These are phyloP conservation scores for Phyllopteryx taeniolatus DNA, from an alignment of 2,113 vertebrate genomes.

Conservation along the genomic window DNA sequence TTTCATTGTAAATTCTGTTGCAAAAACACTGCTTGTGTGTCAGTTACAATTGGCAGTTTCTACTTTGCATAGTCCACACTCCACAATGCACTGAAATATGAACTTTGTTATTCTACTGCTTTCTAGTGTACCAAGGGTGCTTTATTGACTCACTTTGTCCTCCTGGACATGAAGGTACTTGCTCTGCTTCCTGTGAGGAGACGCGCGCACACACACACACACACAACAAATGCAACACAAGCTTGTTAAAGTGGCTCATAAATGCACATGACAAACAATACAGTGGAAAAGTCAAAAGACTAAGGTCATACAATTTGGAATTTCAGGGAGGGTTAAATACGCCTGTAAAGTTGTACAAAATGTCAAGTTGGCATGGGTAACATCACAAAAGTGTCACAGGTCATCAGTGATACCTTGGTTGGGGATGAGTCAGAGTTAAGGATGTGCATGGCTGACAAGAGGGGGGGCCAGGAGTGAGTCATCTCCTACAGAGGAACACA, in stretches of 20 bases:
- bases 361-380: neutral
- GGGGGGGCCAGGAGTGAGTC: slow-evolving; percentile 90
- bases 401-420: slow-evolving; percentile 76
- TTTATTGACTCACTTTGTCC: slow-evolving; percentile 4
- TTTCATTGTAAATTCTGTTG: neutral
- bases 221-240: neutral
- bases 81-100: neutral
- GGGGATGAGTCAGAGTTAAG: slow-evolving; percentile 76
- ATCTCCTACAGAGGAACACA: slow-evolving; percentile 80
- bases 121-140: neutral
- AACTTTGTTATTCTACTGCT: neutral
- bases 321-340: neutral
- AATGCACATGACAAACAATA: neutral
- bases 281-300: neutral
- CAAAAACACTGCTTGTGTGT: neutral
- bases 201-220: neutral
- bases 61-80: neutral
- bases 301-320: neutral
- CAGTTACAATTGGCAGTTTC: neutral
- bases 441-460: slow-evolving; percentile 84
- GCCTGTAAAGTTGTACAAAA: neutral
- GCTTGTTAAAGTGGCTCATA: neutral
- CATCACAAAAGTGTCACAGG: neutral
- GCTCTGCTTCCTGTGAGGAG: neutral
- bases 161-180: slow-evolving; percentile 3